Base-by-base conservation (phyloP, 2,888 invertebrate genomes). In the Mechanitis messenoides region DNA sequence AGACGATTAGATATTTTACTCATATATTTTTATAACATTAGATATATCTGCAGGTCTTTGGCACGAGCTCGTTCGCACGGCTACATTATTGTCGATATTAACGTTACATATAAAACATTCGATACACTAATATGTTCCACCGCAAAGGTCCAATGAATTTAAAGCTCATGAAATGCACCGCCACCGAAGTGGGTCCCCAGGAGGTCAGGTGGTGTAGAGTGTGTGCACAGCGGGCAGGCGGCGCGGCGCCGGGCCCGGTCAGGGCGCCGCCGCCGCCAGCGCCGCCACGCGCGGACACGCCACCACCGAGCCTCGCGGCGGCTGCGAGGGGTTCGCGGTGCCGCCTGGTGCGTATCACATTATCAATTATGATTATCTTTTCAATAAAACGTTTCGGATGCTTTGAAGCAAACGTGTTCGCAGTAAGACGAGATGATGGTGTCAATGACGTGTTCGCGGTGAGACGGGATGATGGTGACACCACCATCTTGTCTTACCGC, bases 261-360 rank as follows among this genome's bases (percentile, higher is more conserved):
- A 91, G 79, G 90, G 90, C 57, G 89, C 90, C 45, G 90, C 90
- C 4, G 87, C 90, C 63, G 87, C 87, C 53, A 86, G 82, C 68
- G 85, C 83, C 45, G 91, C 87, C 81, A 92, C 93, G 85, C 94
- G 93, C 74, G 94, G 93, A 69, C 94, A 94, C 31, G 93, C 94
- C 12, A 90, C 89, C 72, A 90, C 79, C 0, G 89, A 89, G 58
- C 89, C 89, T 65, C 89, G 89, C 69, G 63, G 81, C 0, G 83
- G 72, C 54, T 82, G 83, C 69, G 72, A 83, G 66, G 75, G 83
- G 70, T 84, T 88, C 11, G 80, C 78, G 55, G 84, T 73, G 9
- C 86, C 86, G 62, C 89, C 89, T 90, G 61, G 1, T 60, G 60
- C 31, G 33, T 53, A 9, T 47, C 47, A 45, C 35, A 20, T 33